Conservation (phyloP, 2,888 invertebrate genomes). For the Caprella mutica region DNA sequence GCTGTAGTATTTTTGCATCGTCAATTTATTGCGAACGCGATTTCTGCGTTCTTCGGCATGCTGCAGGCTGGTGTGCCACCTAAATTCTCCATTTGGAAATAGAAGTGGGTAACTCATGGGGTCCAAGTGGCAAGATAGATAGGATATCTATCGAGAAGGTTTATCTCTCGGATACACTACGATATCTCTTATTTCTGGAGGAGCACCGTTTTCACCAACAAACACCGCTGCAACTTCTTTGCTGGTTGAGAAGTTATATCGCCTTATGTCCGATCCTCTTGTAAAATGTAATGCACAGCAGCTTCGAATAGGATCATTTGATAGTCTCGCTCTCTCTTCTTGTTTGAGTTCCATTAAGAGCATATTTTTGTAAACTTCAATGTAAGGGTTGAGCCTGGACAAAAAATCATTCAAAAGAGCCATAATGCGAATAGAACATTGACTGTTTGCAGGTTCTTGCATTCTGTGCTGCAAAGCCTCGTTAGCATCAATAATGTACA, state of each 20-base stretch:
- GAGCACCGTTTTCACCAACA: no score
- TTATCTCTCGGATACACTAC: not conserved
- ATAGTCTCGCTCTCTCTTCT: not conserved
- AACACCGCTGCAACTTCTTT: not conserved
- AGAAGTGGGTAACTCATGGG: slow-evolving; percentile 2
- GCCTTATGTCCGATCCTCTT: not conserved
- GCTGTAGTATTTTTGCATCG: not conserved
- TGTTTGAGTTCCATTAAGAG: not conserved
- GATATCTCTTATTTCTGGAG: not conserved
- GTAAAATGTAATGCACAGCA: not conserved
- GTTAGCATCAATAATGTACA: not conserved
- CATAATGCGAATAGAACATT: not conserved
- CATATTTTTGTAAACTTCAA: not conserved
- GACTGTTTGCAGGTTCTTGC: not conserved
- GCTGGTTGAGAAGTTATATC: not conserved
- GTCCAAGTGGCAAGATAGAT: not conserved
- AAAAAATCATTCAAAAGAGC: not conserved
- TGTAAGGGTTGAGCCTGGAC: slow-evolving; percentile 3
- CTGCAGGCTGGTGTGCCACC: not conserved
- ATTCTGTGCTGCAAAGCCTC: not conserved
- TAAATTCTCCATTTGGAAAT: slow-evolving; percentile 1
- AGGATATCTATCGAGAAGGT: not conserved
- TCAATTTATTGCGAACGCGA: slow-evolving; percentile 6
- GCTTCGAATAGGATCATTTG: not conserved
- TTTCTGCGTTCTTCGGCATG: not conserved